Conservation (phyloP, 2,888 invertebrate genomes). For the Philereme transversata region DNA sequence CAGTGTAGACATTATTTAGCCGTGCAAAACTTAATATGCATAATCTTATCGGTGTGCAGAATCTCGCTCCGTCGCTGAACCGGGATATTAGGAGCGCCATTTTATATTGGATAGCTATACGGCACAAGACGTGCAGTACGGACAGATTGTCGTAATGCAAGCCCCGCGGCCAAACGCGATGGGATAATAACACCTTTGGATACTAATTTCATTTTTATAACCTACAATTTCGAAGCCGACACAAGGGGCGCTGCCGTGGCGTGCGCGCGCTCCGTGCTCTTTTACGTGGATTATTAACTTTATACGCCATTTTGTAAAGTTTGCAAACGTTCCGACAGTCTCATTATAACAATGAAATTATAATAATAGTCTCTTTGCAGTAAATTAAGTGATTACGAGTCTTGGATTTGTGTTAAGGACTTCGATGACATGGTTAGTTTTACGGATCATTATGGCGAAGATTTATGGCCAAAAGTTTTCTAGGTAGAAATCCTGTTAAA, state of each 20-base stretch:
- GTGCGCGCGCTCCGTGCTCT: conserved; percentile 76
- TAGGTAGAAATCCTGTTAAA: neutral
- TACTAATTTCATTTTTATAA: conserved; percentile 85
- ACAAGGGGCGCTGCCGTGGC: conserved; percentile 83
- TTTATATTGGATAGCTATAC: conserved; percentile 84
- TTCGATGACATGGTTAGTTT: conserved; percentile 73
- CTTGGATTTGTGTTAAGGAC: conserved; percentile 73
- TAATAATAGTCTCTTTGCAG: conserved; percentile 77
- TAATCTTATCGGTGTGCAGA: conserved; percentile 82
- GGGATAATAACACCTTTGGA: conserved; percentile 84
- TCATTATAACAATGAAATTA: conserved; percentile 79
- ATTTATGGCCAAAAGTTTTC: conserved; percentile 27
- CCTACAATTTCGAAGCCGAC: conserved; percentile 84
- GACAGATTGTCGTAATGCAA: conserved; percentile 85
- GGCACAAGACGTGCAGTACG: conserved; percentile 84
- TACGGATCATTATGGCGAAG: conserved; percentile 65
- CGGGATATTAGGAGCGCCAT: conserved; percentile 84
- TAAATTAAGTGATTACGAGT: conserved; percentile 81
- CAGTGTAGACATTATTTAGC: conserved; percentile 81
- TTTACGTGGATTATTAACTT: conserved; percentile 82
- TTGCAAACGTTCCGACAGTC: conserved; percentile 79
- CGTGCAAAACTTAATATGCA: conserved; percentile 82
- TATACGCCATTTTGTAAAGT: conserved; percentile 82
- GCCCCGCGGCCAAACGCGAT: conserved; percentile 83
- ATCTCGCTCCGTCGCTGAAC: conserved; percentile 80